Evolutionary conservation across 2,113 vertebrate genomes (phyloP), one percentile per base, ranked within the genome.

Genomic region (Sinocyclocheilus maitianheensis): DNA sequence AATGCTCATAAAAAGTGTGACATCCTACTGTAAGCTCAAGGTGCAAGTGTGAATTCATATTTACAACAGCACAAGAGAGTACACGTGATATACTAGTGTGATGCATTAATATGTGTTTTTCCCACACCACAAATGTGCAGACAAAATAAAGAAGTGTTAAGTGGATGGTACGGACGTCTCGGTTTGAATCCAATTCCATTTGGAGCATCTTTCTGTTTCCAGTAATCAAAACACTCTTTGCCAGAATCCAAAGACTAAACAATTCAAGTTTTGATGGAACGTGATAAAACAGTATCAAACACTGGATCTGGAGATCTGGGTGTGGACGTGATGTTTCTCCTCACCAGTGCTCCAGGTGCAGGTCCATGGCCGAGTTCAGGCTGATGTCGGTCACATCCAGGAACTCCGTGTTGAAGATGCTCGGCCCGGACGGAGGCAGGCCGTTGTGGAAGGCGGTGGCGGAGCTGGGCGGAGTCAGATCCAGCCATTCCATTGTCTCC

Each of bases 401-500:
- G 93, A 99, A 99, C 91, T 99, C 98, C 0, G 97, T 96, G 92
- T 97, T 98, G 92, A 99, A 99, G 92, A 99, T 97, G 92, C 96
- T 97, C 88, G 97, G 97, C 0, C 93, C 96, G 0, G 90, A 92
- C 0, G 97, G 92, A 3, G 95, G 90, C 3, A 97, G 94, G 0
- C 95, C 93, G 79, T 93, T 94, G 65, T 94, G 94, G 77, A 97
- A 99, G 55, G 95, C 94, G 0, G 95, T 93, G 55, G 96, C 95
- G 0, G 97, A 99, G 85, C 96, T 98, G 1, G 97, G 97, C 0
- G 97, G 97, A 0, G 97, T 98, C 86, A 99, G 95, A 90, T 99
- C 98, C 92, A 99, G 90, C 98, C 98, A 99, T 90, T 99, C 98
- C 97, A 99, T 99, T 0, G 96, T 97, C 89, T 99, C 98, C 98